phyloP scores from a whole-genome alignment of 2,113 vertebrate species.

The Mormyrus lacerda region DNA sequence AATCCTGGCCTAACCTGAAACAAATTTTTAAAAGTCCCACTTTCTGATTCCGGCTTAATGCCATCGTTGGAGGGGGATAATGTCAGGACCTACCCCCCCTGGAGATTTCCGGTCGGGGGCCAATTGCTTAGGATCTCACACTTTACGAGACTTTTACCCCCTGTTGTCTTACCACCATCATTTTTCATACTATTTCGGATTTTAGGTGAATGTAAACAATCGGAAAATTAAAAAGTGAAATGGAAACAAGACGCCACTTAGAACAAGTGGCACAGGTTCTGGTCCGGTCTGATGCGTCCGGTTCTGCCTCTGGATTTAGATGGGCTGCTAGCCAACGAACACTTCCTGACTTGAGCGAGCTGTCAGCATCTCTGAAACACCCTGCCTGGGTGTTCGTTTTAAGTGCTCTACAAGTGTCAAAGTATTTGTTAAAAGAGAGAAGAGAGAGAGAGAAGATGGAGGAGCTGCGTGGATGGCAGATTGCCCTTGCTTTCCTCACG shows the following conservation, averaged over 20 bases:
- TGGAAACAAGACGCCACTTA: neutral
- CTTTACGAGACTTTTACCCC: neutral
- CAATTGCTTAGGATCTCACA: neutral
- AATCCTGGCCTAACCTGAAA: slow-evolving; percentile 1
- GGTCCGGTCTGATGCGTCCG: too few relatives aligned
- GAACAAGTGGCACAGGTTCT: neutral
- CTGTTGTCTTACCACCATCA: neutral
- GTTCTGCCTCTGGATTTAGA: neutral
- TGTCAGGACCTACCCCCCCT: neutral
- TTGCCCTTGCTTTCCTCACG: neutral
- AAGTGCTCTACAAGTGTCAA: slow-evolving; percentile 42
- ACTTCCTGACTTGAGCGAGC: neutral
- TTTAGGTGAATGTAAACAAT: neutral
- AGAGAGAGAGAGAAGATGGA: neutral
- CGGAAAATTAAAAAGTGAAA: neutral
- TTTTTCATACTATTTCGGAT: neutral
- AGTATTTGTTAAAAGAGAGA: slow-evolving; percentile 25
- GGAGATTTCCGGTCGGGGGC: neutral
- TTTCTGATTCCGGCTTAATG: slow-evolving; percentile 7
- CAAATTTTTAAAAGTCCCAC: neutral
- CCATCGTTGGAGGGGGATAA: neutral
- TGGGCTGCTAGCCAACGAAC: neutral
- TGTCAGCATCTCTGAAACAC: slow-evolving; percentile 43
- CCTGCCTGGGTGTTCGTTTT: slow-evolving; percentile 31
- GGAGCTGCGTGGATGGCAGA: neutral